A percentile compares a stretch with the other conserved stretches of the same genome.
These are phyloP conservation scores for Psettodes erumei DNA, from an alignment of 2,113 vertebrate genomes.

Conservation along the genomic window DNA sequence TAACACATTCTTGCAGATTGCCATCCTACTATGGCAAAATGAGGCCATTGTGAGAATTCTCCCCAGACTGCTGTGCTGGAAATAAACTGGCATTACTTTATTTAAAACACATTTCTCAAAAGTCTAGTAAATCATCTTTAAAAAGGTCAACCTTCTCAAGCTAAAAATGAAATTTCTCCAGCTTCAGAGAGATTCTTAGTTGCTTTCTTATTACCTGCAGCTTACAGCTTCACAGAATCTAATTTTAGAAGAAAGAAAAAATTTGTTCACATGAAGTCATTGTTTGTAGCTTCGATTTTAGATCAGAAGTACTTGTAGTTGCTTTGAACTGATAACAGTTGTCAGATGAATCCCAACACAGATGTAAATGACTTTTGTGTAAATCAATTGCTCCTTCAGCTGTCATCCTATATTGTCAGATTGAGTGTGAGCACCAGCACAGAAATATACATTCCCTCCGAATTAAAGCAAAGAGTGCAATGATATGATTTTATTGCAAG, in stretches of 20 bases:
- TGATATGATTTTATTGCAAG: conserved; percentile 17
- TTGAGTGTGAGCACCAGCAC: conserved; percentile 5
- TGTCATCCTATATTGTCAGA: conserved; percentile 18
- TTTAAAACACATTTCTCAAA: conserved; percentile 73
- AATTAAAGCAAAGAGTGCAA: conserved; percentile 38
- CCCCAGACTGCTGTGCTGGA: conserved; percentile 64
- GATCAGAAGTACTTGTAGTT: conserved; percentile 32
- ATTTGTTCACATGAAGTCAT: conserved; percentile 47
- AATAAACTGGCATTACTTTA: conserved; percentile 76
- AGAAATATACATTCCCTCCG: conserved; percentile 31
- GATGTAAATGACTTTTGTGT: conserved; percentile 18
- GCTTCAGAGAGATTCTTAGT: conserved; percentile 38
- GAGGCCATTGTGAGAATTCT: conserved; percentile 76
- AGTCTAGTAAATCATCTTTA: conserved; percentile 47
- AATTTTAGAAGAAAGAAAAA: conserved; percentile 60
- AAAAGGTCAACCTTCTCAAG: conserved; percentile 61
- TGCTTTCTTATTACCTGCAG: conserved; percentile 61
- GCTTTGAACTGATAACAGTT: conserved; percentile 37
- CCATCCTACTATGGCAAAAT: conserved; percentile 63
- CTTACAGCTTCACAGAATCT: conserved; percentile 36
- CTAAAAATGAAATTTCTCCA: conserved; percentile 43
- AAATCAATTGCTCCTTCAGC: conserved; percentile 13
- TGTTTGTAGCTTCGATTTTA: conserved; percentile 10
- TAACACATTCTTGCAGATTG: conserved; percentile 62
- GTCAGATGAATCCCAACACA: conserved; percentile 40